Percentiles rank a stretch among this genome's conserved stretches.
phyloP scores from a whole-genome alignment of 2,797 vertebrate species.

The Enteromius unitaeniatus region DNA sequence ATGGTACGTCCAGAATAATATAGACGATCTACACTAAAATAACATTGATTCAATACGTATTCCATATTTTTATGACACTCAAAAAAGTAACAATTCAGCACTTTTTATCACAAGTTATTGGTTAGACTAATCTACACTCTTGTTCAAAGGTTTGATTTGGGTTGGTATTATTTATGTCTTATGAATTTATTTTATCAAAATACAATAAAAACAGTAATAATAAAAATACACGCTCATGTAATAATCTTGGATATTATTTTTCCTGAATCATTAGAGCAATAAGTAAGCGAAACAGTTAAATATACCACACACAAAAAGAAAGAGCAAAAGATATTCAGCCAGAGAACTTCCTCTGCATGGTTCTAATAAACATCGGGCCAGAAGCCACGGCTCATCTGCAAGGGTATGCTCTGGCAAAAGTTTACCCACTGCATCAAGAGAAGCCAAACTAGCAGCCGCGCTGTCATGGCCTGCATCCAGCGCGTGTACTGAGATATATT shows the following conservation, averaged over 20 bases:
- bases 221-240: no score
- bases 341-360: constrained; percentile 44
- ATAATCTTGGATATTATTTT: neutral
- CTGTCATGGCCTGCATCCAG: constrained; percentile 57
- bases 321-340: constrained; percentile 32
- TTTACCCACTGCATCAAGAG: constrained; percentile 48
- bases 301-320: neutral
- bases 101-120: neutral
- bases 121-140: neutral
- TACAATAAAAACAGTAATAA: no score
- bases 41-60: neutral
- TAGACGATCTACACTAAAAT: neutral
- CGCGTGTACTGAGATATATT: constrained; percentile 57
- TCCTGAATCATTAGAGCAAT: neutral
- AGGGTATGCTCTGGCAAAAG: constrained; percentile 56
- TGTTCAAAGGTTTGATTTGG: neutral
- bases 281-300: neutral
- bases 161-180: neutral
- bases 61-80: neutral
- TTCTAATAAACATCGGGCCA: constrained; percentile 51
- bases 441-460: constrained; percentile 53
- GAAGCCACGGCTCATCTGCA: constrained; percentile 58
- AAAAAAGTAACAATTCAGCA: neutral
- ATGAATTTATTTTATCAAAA: neutral
- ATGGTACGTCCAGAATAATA: no score